Conservation (phyloP, 2,113 vertebrate genomes). For the Tringa solitaria region DNA sequence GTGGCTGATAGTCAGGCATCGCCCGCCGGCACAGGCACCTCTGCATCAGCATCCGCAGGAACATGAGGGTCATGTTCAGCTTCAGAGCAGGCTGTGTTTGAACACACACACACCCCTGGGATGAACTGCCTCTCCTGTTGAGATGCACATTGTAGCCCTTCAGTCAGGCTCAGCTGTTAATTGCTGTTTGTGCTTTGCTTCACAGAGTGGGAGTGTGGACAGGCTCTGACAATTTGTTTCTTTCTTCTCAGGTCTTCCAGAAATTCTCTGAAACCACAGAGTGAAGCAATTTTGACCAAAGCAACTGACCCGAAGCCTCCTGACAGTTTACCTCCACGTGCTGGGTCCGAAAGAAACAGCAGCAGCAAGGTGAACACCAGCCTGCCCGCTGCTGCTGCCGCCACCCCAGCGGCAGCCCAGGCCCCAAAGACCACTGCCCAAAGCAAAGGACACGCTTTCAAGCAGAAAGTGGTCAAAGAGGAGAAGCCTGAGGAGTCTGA, state of each 20-base stretch:
- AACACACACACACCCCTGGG: neutral
- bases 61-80: neutral
- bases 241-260: constrained; percentile 62
- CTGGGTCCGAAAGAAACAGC: neutral
- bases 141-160: neutral
- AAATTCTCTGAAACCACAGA: constrained; percentile 65
- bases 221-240: neutral
- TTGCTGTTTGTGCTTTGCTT: neutral
- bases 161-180: neutral
- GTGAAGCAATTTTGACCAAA: constrained; percentile 55
- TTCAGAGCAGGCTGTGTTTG: neutral
- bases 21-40: neutral
- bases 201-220: neutral
- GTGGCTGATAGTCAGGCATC: neutral
- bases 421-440: constrained; percentile 7
- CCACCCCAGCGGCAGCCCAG: neutral
- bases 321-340: constrained; percentile 15
- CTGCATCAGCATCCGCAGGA: neutral
- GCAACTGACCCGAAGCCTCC: constrained; percentile 37
- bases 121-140: neutral
- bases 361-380: neutral
- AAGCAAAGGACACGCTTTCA: constrained; percentile 1
- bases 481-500: constrained; percentile 79
- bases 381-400: neutral
- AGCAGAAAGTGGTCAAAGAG: constrained; percentile 43